Evolutionary conservation across 1,140 invertebrate species (phyloP).

Genomic region (Dreissena rostriformis): DNA sequence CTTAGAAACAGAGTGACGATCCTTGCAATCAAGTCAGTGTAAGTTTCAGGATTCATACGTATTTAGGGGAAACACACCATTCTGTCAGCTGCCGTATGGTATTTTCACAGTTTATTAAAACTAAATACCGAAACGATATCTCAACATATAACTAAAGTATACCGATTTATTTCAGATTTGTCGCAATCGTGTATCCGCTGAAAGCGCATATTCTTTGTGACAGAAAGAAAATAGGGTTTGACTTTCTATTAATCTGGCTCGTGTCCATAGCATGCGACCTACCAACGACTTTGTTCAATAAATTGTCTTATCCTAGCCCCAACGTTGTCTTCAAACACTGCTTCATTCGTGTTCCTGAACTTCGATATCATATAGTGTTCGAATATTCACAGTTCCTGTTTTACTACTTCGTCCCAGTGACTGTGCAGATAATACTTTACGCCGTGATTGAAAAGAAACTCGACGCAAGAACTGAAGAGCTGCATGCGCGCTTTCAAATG

Average conservation of each 20-base stretch:
- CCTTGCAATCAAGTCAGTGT: too few species aligned
- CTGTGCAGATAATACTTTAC: slow-evolving; percentile 79
- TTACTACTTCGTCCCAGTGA: slow-evolving; percentile 79
- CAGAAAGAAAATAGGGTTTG: slow-evolving; percentile 72
- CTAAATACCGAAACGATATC: slow-evolving; percentile 6
- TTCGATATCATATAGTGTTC: slow-evolving; percentile 67
- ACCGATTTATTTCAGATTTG: too few species aligned
- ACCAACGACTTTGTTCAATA: slow-evolving; percentile 78
- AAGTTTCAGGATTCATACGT: too few species aligned
- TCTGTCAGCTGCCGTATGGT: too few species aligned
- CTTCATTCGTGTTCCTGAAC: too few species aligned
- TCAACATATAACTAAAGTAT: too few species aligned
- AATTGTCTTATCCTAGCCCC: slow-evolving; percentile 53
- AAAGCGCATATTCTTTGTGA: slow-evolving; percentile 80
- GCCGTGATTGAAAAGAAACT: slow-evolving; percentile 77
- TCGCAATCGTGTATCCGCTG: slow-evolving; percentile 77
- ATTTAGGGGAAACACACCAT: too few species aligned
- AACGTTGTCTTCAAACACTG: too few species aligned
- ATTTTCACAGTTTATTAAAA: too few species aligned
- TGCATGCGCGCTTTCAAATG: slow-evolving; percentile 73
- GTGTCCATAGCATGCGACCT: slow-evolving; percentile 72
- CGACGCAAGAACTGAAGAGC: slow-evolving; percentile 76
- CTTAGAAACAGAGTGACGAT: too few species aligned
- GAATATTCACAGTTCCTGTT: slow-evolving; percentile 78
- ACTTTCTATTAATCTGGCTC: slow-evolving; percentile 72